Evolutionary conservation across 92 coral and sea anemone species (phyloP), one percentile per base, ranked within the genome.

Genomic region (Siderastrea siderea): DNA sequence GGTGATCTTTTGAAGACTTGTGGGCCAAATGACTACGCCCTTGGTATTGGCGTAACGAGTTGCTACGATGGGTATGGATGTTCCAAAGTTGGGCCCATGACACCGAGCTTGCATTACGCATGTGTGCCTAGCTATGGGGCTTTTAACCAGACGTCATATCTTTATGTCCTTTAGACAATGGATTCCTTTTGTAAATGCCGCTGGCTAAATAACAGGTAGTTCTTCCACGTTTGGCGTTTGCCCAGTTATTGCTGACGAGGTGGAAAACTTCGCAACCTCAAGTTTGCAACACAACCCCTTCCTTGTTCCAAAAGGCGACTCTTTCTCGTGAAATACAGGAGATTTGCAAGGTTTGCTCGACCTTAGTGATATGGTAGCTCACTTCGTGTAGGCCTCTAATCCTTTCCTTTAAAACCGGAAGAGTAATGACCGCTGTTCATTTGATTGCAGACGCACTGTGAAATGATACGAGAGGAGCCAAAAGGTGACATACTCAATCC

Each of bases 61-160:
- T 95, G 98, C 59, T 95, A 77, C 75, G 98, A 95, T 76, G 90
- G 91, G n/a, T 95, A 95, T 61, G 98, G 98, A 46, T 95, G 98
- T 48, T 55, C 92, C 10, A 93, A 83, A 84, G 98, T 95, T 52
- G 98, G 98, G 53, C 98, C 98, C 9, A 81, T 77, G 90, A 95
- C 98, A 75, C 71, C 90, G 44, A 95, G 88, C 77, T 88, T 95
- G 9, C 98, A 95, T 68, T 95, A 84, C 90, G 96, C 98, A 45
- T 95, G 98, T 79, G 88, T 92, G 50, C 93, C 93, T 5, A 91
- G 92, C 68, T 93, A 95, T 68, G 98, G 98, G 45, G 83, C 84
- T 19, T 95, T 80, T 75, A 95, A 95, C 65, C 98, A 95, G 75
- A 95, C 98, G 15, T 90, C 96, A 4, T 95, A 93, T 64, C 73